Evolutionary conservation across 2,888 invertebrate genomes (phyloP), one percentile per base, ranked within the genome.

Genomic region (Lordiphosa andalusiaca): DNA sequence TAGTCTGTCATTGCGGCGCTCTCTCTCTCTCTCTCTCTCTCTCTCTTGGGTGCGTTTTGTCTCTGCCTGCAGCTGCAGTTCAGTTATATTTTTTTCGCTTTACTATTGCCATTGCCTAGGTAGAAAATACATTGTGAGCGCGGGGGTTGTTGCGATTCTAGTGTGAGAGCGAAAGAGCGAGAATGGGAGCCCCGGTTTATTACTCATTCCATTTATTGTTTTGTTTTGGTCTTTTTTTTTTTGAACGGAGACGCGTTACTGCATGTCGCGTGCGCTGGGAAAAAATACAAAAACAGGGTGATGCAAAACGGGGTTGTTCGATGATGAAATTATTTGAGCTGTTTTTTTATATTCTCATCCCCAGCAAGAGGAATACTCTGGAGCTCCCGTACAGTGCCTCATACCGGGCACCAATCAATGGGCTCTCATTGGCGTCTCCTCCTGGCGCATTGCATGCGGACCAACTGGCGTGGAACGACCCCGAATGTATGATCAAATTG

Each of bases 321-420:
- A 10, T 19, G 3, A 12, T 12, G 7, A 35, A 35, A 40, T n/a
- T 9, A 10, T 16, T 39, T 9, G 2, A 25, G 16, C 23, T 10
- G 5, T 6, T n/a, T 37, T 36, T 9, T n/a, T n/a, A n/a, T n/a
- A n/a, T n/a, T 41, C 6, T 25, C 10, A 37, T 44, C 59, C 30
- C 7, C 7, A 96, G 95, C 95, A 95, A 89, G 96, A 96, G 90
- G 96, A 96, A 90, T 94, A 94, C 76, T 95, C 96, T 6, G 96
- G 96, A 12, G 95, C 95, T 89, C 95, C 96, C 4, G 93, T 96
- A 91, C 92, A 95, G 85, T 96, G 96, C 83, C 92, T 94, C 19
- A 92, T 94, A 68, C 91, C 93, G 0, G 92, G 93, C 67, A 92
- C 92, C 23, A 93, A 92, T 67, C 93, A 92, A 81, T 96, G 96